Percentiles rank a stretch among this genome's conserved stretches.
Evolutionary conservation across 2,113 vertebrate genomes (phyloP).

Genomic region (Apodemus speciosus): DNA sequence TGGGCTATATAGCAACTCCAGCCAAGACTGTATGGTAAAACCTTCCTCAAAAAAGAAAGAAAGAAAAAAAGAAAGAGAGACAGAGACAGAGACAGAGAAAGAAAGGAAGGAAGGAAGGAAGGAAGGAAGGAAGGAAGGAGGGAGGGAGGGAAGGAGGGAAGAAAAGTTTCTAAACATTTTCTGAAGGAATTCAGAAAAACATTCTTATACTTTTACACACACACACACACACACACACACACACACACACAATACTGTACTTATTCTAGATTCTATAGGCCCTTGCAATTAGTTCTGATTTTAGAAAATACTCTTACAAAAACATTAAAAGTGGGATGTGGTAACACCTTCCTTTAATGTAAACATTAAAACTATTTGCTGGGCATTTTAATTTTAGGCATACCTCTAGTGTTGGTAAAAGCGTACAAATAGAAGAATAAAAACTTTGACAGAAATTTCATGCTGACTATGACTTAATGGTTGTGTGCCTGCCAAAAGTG

Average conservation of each 20-base stretch:
- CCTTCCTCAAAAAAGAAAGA: background rate
- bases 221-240: background rate
- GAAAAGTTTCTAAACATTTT: slow-evolving; percentile 57
- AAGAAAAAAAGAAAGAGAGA: too few species aligned
- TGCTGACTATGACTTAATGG: background rate
- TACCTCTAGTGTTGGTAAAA: slow-evolving; percentile 48
- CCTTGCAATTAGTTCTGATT: slow-evolving; percentile 19
- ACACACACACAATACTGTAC: background rate
- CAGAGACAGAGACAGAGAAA: too few species aligned
- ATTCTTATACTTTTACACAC: background rate
- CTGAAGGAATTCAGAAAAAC: slow-evolving; percentile 35
- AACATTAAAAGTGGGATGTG: background rate
- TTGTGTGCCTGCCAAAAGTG: background rate
- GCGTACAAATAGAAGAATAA: slow-evolving; percentile 37
- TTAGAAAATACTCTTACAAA: slow-evolving; percentile 53
- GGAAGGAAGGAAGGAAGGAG: too few species aligned
- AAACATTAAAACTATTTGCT: slow-evolving; percentile 50
- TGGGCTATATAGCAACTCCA: background rate
- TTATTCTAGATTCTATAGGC: background rate
- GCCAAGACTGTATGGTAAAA: background rate
- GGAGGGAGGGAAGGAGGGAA: too few species aligned
- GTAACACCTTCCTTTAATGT: background rate
- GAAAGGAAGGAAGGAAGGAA: too few species aligned
- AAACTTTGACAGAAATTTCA: background rate
- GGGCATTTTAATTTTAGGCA: slow-evolving; percentile 61